Evolutionary conservation across 2,888 invertebrate genomes (phyloP).

Genomic region (Zelleria hepariella): DNA sequence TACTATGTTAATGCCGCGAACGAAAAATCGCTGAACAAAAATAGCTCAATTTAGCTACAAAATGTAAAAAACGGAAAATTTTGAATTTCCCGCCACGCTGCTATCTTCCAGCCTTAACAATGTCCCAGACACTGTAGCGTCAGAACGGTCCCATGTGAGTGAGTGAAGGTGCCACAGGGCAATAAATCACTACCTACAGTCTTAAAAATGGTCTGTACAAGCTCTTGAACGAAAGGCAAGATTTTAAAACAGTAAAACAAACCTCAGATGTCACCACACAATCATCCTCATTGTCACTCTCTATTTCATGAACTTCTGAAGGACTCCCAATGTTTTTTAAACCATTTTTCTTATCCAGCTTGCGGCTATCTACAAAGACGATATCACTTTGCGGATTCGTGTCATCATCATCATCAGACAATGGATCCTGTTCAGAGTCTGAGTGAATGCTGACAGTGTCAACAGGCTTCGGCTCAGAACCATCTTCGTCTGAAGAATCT

Average conservation of each 20-base stretch:
- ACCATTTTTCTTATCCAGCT: constrained; percentile 31
- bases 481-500: constrained; percentile 27
- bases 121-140: too few relatives aligned
- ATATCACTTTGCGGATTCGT: constrained; percentile 34
- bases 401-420: constrained; percentile 28
- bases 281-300: constrained; percentile 68
- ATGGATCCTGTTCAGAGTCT: constrained; percentile 22
- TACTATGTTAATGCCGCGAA: too few relatives aligned
- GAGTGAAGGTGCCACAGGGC: too few relatives aligned
- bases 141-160: too few relatives aligned
- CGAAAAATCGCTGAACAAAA: too few relatives aligned
- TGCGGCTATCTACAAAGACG: constrained; percentile 31
- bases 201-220: too few relatives aligned
- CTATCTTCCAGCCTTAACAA: too few relatives aligned
- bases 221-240: neutral
- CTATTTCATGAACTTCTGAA: constrained; percentile 66
- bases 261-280: constrained; percentile 56
- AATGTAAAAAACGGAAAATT: too few relatives aligned
- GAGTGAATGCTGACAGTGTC: constrained; percentile 55
- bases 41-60: too few relatives aligned
- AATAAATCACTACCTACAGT: too few relatives aligned
- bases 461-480: constrained; percentile 28
- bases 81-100: too few relatives aligned
- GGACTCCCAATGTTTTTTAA: constrained; percentile 31
- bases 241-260: neutral